A percentile compares a stretch with the other conserved stretches of the same genome.
Evolutionary conservation across 2,888 invertebrate genomes (phyloP).

Genomic region (Apotomis betuletana): DNA sequence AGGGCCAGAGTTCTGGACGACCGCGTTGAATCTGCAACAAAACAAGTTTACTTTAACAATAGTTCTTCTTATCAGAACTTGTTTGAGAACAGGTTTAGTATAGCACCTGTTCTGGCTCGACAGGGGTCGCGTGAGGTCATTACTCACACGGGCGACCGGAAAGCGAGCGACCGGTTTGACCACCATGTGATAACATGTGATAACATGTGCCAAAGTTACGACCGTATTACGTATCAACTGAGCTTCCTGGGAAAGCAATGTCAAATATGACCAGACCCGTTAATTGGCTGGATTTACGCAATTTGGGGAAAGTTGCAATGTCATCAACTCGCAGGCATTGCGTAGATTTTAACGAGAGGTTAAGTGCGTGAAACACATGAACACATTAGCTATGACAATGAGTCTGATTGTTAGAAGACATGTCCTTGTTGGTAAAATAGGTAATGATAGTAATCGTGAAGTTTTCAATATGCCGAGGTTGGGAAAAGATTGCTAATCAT

Average conservation of each 20-base stretch:
- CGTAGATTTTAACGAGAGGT: slow-evolving; percentile 39
- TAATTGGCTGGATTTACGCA: slow-evolving; percentile 57
- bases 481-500: slow-evolving; percentile 36
- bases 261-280: slow-evolving; percentile 51
- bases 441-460: slow-evolving; percentile 35
- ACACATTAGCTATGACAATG: slow-evolving; percentile 32
- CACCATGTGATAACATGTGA: slow-evolving; percentile 68
- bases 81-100: slow-evolving; percentile 57
- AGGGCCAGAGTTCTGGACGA: slow-evolving; percentile 78
- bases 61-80: slow-evolving; percentile 49
- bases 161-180: slow-evolving; percentile 66
- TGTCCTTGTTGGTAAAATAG: slow-evolving; percentile 39
- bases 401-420: slow-evolving; percentile 23
- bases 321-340: slow-evolving; percentile 48
- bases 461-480: slow-evolving; percentile 32
- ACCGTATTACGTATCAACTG: slow-evolving; percentile 55
- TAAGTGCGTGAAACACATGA: slow-evolving; percentile 29
- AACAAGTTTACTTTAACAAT: slow-evolving; percentile 44
- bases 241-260: slow-evolving; percentile 57
- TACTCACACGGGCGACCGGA: slow-evolving; percentile 62
- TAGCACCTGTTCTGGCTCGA: slow-evolving; percentile 57
- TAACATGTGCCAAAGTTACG: slow-evolving; percentile 56
- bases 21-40: slow-evolving; percentile 77
- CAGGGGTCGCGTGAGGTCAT: slow-evolving; percentile 71
- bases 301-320: slow-evolving; percentile 63